phyloP scores from a whole-genome alignment of 53 echinoderm and acorn worm genomes.

The Glandiceps talaboti region DNA sequence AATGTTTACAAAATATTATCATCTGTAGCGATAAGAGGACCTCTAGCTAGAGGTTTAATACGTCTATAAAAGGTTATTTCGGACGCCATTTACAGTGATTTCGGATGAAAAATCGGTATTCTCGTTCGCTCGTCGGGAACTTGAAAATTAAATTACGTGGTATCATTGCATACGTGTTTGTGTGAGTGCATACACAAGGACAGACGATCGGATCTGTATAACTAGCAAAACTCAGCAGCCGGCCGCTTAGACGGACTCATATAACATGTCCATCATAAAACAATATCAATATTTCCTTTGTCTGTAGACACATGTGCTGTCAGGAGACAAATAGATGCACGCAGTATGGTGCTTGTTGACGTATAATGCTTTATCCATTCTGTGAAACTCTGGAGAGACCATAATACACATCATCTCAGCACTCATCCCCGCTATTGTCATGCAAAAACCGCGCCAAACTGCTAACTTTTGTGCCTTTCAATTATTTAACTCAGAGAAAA shows the following conservation, averaged over 20 bases:
- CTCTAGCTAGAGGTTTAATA: background rate
- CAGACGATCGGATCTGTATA: background rate
- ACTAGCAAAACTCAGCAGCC: background rate
- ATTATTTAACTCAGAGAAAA: background rate
- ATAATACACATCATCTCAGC: background rate
- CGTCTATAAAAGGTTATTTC: background rate
- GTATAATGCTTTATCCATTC: background rate
- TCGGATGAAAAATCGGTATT: background rate
- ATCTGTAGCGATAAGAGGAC: background rate
- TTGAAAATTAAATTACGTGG: background rate
- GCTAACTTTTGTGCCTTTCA: background rate
- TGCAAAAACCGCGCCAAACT: slow-evolving; percentile 1
- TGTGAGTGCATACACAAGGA: background rate
- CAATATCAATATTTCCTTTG: background rate
- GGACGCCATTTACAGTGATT: background rate
- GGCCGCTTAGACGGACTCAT: background rate
- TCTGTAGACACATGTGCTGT: background rate
- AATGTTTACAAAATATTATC: background rate
- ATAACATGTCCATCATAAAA: background rate
- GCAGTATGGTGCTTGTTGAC: background rate
- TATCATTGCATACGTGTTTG: background rate
- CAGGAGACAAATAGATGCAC: background rate
- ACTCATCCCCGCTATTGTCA: background rate
- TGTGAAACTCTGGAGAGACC: background rate
- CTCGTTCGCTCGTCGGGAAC: background rate